Percentiles rank a stretch among this genome's conserved stretches.
Conservation (phyloP, 2,113 vertebrate genomes). For the Chauna torquata region DNA sequence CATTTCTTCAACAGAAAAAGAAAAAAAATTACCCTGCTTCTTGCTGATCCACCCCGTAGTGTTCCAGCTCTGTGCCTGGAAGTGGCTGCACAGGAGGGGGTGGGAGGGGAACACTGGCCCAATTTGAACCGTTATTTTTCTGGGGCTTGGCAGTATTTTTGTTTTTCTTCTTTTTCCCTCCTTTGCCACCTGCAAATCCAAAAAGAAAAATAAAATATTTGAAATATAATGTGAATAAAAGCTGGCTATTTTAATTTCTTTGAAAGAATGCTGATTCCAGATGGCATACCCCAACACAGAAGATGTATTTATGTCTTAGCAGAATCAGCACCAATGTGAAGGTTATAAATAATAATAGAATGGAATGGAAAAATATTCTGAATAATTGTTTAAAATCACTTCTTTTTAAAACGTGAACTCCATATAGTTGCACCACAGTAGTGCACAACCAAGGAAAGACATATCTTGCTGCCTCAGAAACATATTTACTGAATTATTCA, state of each 20-base stretch:
- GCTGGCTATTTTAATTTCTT: conserved; percentile 29
- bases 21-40: conserved; percentile 85
- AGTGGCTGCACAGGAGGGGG: conserved; percentile 95
- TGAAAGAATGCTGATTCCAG: conserved; percentile 52
- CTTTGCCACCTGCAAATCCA: conserved; percentile 90
- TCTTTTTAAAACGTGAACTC: conserved; percentile 28
- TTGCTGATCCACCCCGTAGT: conserved; percentile 89
- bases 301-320: conserved; percentile 60
- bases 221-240: background rate
- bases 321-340: conserved; percentile 39
- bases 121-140: conserved; percentile 93
- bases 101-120: conserved; percentile 94
- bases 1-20: background rate
- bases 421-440: background rate
- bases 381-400: conserved; percentile 49
- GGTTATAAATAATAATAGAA: conserved; percentile 59
- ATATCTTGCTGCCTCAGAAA: conserved; percentile 2
- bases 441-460: conserved; percentile 5
- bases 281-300: conserved; percentile 25
- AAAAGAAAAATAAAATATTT: conserved; percentile 41
- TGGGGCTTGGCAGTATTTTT: conserved; percentile 89
- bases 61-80: conserved; percentile 94
- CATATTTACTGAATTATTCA: conserved; percentile 59
- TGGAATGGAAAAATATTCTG: conserved; percentile 27
- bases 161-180: conserved; percentile 98